Base-by-base conservation (phyloP, 1,140 invertebrate genomes). In the Tetramorium simillimum region DNA sequence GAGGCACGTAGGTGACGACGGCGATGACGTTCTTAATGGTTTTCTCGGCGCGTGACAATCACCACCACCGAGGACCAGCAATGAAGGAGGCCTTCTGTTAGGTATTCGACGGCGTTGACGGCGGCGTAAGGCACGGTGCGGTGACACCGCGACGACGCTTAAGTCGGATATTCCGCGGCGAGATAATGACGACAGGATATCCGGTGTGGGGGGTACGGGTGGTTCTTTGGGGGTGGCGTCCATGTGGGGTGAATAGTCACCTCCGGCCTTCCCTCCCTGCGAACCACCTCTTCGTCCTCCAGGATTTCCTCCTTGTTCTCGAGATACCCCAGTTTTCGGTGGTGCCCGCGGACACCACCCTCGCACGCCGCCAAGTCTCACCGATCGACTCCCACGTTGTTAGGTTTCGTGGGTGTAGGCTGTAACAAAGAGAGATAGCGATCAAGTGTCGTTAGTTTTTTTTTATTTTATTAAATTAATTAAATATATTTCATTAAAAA, bases 201-300 rank as follows among this genome's bases (percentile, higher is more conserved):
- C 90, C 92, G 92, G 84, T 92, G 89, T 91, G 84, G 91, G 92
- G 92, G 92, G 88, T 93, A 86, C 81, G 92, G 89, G 87, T 85
- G 89, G 89, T 93, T 63, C 89, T 91, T 92, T 92, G 91, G 85
- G 90, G 92, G 87, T 93, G 93, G 93, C 91, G 93, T 94, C 93
- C 93, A 93, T 94, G 93, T 93, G 93, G 93, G 90, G 92, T 93
- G 89, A 76, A 92, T 93, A 92, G 92, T 93, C 93, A 94, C 93
- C 93, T 92, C 89, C 91, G 89, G 88, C 80, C 90, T 90, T 88
- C 81, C 88, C 92, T 92, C 89, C 87, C 77, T 72, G 21, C 75
- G 73, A 70, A 40, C 88, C 85, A 78, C 87, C 86, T 87, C 86
- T 86, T 90, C 89, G 92, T 90, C 89, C 92, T 89, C 93, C 93